phyloP scores from a whole-genome alignment of 2,888 invertebrate species.

The Steinernema carpocapsae region DNA sequence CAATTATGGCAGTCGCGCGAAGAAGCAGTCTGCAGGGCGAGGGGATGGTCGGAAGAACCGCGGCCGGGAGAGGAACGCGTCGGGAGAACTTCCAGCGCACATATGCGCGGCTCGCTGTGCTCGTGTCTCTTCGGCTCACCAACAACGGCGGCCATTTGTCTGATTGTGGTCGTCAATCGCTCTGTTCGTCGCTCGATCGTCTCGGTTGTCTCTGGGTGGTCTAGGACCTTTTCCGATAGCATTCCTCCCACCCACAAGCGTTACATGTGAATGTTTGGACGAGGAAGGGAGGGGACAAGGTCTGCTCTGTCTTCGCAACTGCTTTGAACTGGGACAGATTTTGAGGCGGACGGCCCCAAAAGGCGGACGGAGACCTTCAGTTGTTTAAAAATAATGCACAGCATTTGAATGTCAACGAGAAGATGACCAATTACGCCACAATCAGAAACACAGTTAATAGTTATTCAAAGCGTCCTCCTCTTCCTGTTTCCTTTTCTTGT shows the following conservation, averaged over 20 bases:
- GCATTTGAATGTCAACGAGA: too few species aligned
- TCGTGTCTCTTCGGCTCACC: background rate
- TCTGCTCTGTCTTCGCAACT: background rate
- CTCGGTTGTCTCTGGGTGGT: conserved; percentile 11
- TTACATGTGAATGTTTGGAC: background rate
- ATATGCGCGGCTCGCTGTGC: conserved; percentile 18
- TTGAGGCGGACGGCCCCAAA: too few species aligned
- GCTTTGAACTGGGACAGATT: too few species aligned
- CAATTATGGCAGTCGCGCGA: background rate
- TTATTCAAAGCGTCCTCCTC: conserved; percentile 14
- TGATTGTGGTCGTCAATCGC: conserved; percentile 19
- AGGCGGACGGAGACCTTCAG: too few species aligned
- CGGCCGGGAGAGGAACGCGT: conserved; percentile 23
- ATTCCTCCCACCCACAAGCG: background rate
- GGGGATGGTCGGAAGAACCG: background rate
- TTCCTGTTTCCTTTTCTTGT: conserved; percentile 8
- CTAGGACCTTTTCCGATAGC: conserved; percentile 2
- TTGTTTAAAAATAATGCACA: too few species aligned
- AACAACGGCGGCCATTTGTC: background rate
- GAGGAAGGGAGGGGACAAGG: background rate
- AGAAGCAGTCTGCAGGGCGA: background rate
- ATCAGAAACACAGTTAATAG: background rate
- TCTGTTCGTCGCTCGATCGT: conserved; percentile 2
- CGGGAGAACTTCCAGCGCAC: conserved; percentile 15
- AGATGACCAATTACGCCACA: too few species aligned